These are phyloP conservation scores for Noctuana brunneofusca DNA, from an alignment of 2,888 invertebrate species.

Conservation along the genomic window DNA sequence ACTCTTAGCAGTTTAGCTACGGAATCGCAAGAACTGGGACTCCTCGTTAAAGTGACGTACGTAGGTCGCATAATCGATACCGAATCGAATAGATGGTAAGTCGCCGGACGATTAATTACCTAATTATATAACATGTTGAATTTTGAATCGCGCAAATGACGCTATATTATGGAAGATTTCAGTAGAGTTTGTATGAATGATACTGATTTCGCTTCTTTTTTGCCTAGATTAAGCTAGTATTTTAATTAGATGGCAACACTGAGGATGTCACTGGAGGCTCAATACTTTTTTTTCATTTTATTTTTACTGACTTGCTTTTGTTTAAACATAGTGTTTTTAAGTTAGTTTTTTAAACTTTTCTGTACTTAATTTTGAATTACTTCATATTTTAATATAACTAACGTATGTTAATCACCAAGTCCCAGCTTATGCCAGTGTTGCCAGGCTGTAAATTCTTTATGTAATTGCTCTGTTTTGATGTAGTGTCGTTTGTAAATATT, in stretches of 20 bases:
- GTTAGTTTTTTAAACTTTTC: background rate
- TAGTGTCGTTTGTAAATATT: constrained; percentile 19
- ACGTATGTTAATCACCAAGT: background rate
- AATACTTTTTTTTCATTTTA: background rate
- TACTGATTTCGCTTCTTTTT: background rate
- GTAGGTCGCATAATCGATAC: background rate
- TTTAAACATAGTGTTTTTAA: background rate
- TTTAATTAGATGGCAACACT: constrained; percentile 4
- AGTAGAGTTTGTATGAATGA: background rate
- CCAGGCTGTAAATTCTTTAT: constrained; percentile 14
- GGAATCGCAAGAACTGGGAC: too few relatives aligned
- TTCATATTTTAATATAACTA: background rate
- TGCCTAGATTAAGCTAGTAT: background rate
- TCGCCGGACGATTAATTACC: background rate
- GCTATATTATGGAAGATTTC: background rate
- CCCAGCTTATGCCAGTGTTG: constrained; percentile 6
- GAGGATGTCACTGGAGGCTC: background rate
- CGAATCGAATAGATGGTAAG: background rate
- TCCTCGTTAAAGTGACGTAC: background rate
- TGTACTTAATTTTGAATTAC: constrained; percentile 15
- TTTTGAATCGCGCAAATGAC: constrained; percentile 9
- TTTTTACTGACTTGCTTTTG: background rate
- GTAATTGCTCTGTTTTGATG: constrained; percentile 15
- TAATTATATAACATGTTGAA: background rate
- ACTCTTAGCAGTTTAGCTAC: too few relatives aligned